A percentile compares a stretch with the other conserved stretches of the same genome.
Conservation (phyloP, 30 jellyfish, hydroid and myxozoan genomes). For the Aurelia sp. region DNA sequence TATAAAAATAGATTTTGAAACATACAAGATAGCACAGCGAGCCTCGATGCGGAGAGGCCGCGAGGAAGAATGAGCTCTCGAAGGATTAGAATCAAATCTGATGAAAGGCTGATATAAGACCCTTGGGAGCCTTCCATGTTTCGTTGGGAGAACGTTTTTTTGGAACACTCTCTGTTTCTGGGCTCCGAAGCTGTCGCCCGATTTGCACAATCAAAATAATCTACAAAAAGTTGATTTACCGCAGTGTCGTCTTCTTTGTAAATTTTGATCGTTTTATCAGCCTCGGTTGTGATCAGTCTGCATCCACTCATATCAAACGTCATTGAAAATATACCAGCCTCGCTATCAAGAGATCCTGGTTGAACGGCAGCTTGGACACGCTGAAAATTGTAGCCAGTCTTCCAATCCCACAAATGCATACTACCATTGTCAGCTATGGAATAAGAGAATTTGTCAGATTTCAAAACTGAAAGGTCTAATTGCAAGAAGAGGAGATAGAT, state of each 20-base stretch:
- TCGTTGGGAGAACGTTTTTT: too few species aligned
- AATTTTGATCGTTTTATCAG: constrained; percentile 97
- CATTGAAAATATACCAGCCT: constrained; percentile 99
- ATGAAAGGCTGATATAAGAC: too few species aligned
- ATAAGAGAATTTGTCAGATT: too few species aligned
- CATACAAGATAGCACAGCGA: too few species aligned
- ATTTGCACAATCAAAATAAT: neutral
- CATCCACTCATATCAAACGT: constrained; percentile 96
- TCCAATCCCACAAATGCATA: constrained; percentile 99
- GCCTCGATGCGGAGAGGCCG: too few species aligned
- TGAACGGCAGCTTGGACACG: constrained; percentile 91
- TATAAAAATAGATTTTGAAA: too few species aligned
- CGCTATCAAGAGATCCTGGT: constrained; percentile 99
- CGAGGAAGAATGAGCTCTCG: too few species aligned
- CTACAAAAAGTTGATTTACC: constrained; percentile 49
- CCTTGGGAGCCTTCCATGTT: too few species aligned
- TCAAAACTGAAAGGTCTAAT: too few species aligned
- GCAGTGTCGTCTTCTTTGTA: constrained; percentile 99
- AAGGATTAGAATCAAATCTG: too few species aligned
- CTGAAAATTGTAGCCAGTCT: constrained; percentile 98
- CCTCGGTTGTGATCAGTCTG: constrained; percentile 96
- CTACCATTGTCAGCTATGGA: constrained; percentile 97
- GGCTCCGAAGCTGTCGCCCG: neutral
- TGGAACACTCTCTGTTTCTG: neutral
- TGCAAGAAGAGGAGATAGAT: too few species aligned